Percentiles rank a stretch among this genome's conserved stretches.
phyloP scores from a whole-genome alignment of 1,140 invertebrate species.

The Diplogasteroides magnus region DNA sequence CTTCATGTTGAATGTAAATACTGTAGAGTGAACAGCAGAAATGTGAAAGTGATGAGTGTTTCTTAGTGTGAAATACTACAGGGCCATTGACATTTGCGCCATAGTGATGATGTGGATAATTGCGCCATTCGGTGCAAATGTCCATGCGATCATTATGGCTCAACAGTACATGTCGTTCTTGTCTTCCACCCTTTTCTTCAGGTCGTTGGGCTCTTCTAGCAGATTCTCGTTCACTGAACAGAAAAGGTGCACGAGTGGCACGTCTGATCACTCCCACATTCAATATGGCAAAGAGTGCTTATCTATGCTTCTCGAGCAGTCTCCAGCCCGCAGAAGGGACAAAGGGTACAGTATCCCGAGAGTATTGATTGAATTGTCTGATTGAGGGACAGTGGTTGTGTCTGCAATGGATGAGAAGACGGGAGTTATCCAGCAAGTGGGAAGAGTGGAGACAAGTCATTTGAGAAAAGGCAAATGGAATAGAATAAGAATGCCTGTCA shows the following conservation, averaged over 20 bases:
- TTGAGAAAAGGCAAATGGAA: conserved; percentile 8
- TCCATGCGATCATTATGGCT: too few species aligned
- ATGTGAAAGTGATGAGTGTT: background rate
- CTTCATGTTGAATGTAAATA: too few species aligned
- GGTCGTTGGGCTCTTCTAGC: background rate
- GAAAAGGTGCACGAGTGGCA: conserved; percentile 12
- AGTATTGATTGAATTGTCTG: background rate
- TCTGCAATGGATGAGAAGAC: background rate
- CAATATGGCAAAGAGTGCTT: conserved; percentile 20
- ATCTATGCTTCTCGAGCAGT: conserved; percentile 22
- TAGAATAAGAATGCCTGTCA: background rate
- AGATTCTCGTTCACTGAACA: background rate
- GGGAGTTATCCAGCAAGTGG: background rate
- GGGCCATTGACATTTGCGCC: too few species aligned
- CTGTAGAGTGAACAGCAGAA: too few species aligned
- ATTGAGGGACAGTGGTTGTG: background rate
- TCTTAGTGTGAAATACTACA: too few species aligned
- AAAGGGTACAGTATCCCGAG: background rate
- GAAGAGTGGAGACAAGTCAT: background rate
- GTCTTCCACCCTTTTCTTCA: background rate
- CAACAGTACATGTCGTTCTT: too few species aligned
- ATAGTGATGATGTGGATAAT: too few species aligned
- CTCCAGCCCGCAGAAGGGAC: background rate
- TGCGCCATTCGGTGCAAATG: too few species aligned
- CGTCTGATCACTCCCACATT: conserved; percentile 35